Conservation (phyloP, 2,113 vertebrate species). For the Parus major region DNA sequence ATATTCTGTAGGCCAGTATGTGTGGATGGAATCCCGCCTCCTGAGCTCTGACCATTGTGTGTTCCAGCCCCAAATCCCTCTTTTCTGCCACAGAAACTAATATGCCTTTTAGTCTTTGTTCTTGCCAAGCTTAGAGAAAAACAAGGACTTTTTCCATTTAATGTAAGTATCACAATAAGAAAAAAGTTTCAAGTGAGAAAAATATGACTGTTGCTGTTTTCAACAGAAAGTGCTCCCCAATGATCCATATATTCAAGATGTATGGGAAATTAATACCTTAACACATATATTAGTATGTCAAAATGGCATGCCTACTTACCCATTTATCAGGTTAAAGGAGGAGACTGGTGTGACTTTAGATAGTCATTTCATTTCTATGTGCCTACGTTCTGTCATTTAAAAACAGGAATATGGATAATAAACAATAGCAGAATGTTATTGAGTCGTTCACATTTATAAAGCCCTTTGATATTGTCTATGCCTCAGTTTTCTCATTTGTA, state of each 20-base stretch:
- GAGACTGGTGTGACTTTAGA: conserved; percentile 64
- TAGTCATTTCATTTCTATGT: conserved; percentile 58
- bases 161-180: conserved; percentile 19
- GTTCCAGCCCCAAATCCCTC: background rate
- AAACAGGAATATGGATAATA: conserved; percentile 63
- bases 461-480: conserved; percentile 54
- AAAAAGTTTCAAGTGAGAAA: conserved; percentile 45
- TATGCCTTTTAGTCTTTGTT: background rate
- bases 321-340: conserved; percentile 64
- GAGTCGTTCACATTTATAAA: conserved; percentile 63
- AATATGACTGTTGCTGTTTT: conserved; percentile 60
- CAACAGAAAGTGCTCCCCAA: conserved; percentile 58
- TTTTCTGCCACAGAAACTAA: background rate
- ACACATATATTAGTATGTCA: conserved; percentile 63
- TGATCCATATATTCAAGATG: conserved; percentile 54
- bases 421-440: conserved; percentile 63
- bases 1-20: background rate
- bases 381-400: conserved; percentile 53
- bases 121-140: background rate
- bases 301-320: conserved; percentile 46
- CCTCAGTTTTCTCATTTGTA: conserved; percentile 66
- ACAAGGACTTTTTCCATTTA: conserved; percentile 26
- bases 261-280: conserved; percentile 61
- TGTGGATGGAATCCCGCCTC: background rate
- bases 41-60: background rate